Conservation (phyloP, 2,113 vertebrate species). For the Puma concolor region DNA sequence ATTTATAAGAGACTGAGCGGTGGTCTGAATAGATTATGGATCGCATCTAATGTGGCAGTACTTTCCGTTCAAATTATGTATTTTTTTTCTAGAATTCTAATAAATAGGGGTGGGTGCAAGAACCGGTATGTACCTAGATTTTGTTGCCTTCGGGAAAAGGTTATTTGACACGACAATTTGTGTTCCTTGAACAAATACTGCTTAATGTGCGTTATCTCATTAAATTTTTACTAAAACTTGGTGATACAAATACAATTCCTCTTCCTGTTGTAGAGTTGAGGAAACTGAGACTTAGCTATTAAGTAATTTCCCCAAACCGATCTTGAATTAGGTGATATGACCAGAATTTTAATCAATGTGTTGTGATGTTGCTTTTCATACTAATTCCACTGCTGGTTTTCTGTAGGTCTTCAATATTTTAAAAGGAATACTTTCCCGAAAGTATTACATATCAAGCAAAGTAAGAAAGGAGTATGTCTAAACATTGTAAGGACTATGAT, state of each 20-base stretch:
- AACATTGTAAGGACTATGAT: slow-evolving; percentile 58
- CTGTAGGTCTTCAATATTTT: neutral
- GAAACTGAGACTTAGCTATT: neutral
- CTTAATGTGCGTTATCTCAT: neutral
- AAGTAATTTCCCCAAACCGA: neutral
- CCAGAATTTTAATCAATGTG: neutral
- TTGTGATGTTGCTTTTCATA: neutral
- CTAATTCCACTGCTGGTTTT: neutral
- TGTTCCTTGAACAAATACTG: slow-evolving; percentile 18
- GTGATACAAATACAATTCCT: neutral
- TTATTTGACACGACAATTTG: neutral
- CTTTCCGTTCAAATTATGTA: neutral
- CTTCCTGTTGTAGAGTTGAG: neutral
- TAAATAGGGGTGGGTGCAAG: neutral
- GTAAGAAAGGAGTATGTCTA: slow-evolving; percentile 63
- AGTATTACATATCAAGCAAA: slow-evolving; percentile 40
- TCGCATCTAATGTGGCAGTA: neutral
- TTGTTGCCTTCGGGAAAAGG: slow-evolving; percentile 3
- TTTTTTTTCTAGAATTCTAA: neutral
- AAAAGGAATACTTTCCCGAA: slow-evolving; percentile 46
- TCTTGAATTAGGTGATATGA: neutral
- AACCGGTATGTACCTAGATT: neutral
- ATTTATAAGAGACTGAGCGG: neutral
- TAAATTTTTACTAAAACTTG: neutral
- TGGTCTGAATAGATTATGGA: neutral